Evolutionary conservation across 1,140 invertebrate species (phyloP), one percentile per base, ranked within the genome.

Genomic region (Bombus impatiens): DNA sequence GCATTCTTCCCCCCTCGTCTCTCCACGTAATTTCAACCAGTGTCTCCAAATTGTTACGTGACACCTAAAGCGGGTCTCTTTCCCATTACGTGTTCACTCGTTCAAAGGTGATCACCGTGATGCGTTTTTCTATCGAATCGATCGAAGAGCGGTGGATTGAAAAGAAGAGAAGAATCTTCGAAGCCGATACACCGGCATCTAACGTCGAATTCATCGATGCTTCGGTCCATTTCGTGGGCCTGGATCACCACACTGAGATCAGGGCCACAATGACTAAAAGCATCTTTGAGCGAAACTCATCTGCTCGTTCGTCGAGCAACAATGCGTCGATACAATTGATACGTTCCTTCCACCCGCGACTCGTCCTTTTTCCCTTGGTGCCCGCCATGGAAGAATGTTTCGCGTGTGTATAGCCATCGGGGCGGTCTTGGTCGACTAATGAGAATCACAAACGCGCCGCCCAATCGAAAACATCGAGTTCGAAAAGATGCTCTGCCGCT

Each of bases 241-340:
- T 68, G 75, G 59, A 62, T 62, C 59, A 79, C 78, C 62, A 53
- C n/a, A n/a, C 42, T 44, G 62, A 42, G 62, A 71, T 62, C 79
- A 67, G 70, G 22, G 28, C 70, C 76, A 93, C 89, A 89, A 93
- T 92, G 90, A 93, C 91, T 91, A 88, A 92, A 92, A 92, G 90
- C 88, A 89, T 92, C 90, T 92, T 83, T 81, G 78, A 92, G 89
- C 89, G 79, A 92, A 93, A 92, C 92, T 93, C 91, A 93, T 93
- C 89, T 92, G 86, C 86, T 85, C 84, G 76, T 87, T 76, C 87
- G 82, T 80, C 88, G 72, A 85, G 68, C 68, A 87, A 92, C 92
- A 93, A 93, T 92, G 88, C 84, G 35, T 35, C 87, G 80, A 89
- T 91, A 92, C 84, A 92, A 92, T 91, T 91, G 92, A 91, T 84